Base-by-base conservation (phyloP, 1,140 invertebrate species). In the Nylanderia fulva region DNA sequence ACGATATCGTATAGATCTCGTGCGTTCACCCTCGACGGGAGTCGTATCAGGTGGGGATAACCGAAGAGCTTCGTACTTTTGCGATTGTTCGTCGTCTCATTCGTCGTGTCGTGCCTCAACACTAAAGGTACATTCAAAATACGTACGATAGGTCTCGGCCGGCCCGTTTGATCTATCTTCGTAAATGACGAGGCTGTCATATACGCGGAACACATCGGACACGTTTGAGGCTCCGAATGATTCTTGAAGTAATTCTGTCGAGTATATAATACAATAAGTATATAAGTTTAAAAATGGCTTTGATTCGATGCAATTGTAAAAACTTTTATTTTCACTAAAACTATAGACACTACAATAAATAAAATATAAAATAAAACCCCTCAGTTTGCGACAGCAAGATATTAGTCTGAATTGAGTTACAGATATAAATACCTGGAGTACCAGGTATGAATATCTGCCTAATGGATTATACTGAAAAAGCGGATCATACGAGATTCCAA, bases 121-220 rank as follows among this genome's bases (percentile, higher is more conserved):
- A 96, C 94, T 18, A 97, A 88, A 1, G 96, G 95, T 9, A 96
- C 94, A 60, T 95, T 95, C n/a, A 96, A 88, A 83, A 96, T 95
- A 91, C 96, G 95, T 58, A 93, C 64, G 6, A 90, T 91, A 13
- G 92, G 92, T 85, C 91, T 92, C 7, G 91, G 91, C 74, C 91
- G 90, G 33, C 92, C 92, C 3, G 92, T 92, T 80, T 94, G 93
- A 77, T 94, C 92, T 79, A 94, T 92, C 45, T 94, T 93, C 15
- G 91, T 90, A 69, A 94, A 95, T 1, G 93, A 93, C 6, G 91
- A 87, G 0, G 75, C 85, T 21, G 92, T 92, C 48, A 94, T 90
- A 27, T 87, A 80, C 0, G 83, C 86, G 15, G 72, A 74, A 89
- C 94, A 95, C 79, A 91, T 86, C 66, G 93, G 94, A 72, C 94